Conservation (phyloP, 2,797 vertebrate species). For the Florisuga fusca region DNA sequence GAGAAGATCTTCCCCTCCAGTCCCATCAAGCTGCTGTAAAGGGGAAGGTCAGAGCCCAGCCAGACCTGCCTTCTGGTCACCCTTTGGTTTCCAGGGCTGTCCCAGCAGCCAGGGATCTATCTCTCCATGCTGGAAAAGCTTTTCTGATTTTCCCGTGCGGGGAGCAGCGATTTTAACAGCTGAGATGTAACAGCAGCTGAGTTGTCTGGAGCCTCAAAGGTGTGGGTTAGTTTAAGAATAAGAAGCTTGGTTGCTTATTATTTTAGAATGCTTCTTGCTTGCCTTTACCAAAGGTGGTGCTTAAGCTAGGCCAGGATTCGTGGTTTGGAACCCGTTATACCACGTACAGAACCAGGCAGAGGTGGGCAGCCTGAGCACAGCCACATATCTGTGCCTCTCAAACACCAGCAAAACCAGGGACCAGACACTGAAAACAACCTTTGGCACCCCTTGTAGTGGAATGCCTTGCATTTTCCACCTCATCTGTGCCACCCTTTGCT, state of each 20-base stretch:
- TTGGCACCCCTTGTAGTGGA: too few relatives aligned
- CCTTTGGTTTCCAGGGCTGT: neutral
- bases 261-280: neutral
- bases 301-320: neutral
- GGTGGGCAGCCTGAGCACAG: neutral
- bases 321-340: neutral
- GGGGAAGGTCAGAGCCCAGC: neutral
- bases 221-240: neutral
- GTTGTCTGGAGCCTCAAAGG: neutral
- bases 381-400: neutral
- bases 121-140: neutral
- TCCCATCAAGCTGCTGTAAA: too few relatives aligned
- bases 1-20: neutral
- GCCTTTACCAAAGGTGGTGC: rapidly evolving
- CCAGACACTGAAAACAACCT: neutral
- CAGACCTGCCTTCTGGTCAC: neutral
- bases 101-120: neutral
- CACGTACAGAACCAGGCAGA: neutral
- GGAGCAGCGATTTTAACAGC: neutral
- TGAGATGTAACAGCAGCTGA: rapidly evolving
- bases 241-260: neutral
- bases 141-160: neutral
- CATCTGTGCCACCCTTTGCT: neutral
- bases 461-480: neutral
- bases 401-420: neutral